Percentiles rank a stretch among this genome's conserved stretches.
Evolutionary conservation across 1,140 invertebrate species (phyloP).

Genomic region (Trichoplusia ni): DNA sequence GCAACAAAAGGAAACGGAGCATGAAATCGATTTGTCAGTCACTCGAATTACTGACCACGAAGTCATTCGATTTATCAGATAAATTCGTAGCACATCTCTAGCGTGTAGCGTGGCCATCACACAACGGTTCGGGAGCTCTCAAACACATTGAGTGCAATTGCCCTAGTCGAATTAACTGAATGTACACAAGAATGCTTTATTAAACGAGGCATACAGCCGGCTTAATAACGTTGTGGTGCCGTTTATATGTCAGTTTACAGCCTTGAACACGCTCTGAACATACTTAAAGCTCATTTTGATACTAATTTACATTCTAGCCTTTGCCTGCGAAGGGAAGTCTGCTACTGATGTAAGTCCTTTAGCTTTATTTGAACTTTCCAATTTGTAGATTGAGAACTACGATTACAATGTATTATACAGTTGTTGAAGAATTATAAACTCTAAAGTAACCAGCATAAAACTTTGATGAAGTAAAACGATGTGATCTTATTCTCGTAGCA

Average conservation of each 20-base stretch:
- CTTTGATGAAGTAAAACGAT: too few relatives aligned
- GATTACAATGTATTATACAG: not conserved
- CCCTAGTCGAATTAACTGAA: conserved; percentile 20
- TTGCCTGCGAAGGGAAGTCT: not conserved
- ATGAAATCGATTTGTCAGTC: too few relatives aligned
- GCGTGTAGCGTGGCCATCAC: not conserved
- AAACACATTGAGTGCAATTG: conserved; percentile 17
- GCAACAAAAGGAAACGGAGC: too few relatives aligned
- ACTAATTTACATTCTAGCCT: conserved; percentile 10
- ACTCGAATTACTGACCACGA: too few relatives aligned
- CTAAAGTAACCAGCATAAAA: too few relatives aligned
- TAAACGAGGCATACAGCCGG: conserved; percentile 14
- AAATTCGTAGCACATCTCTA: not conserved
- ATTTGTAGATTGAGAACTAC: not conserved
- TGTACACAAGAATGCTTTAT: conserved; percentile 24
- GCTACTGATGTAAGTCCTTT: not conserved
- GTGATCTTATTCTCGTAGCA: conserved; percentile 12
- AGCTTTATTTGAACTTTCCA: too few relatives aligned
- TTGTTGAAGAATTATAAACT: too few relatives aligned
- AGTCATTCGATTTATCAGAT: too few relatives aligned
- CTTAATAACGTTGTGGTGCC: conserved; percentile 17
- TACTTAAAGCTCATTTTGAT: conserved; percentile 3
- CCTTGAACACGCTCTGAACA: conserved; percentile 2
- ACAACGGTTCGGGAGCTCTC: not conserved
- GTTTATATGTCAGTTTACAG: conserved; percentile 9